A percentile compares a stretch with the other conserved stretches of the same genome.
phyloP scores from a whole-genome alignment of 1,140 invertebrate species.

The Holcopasites calliopsidis region DNA sequence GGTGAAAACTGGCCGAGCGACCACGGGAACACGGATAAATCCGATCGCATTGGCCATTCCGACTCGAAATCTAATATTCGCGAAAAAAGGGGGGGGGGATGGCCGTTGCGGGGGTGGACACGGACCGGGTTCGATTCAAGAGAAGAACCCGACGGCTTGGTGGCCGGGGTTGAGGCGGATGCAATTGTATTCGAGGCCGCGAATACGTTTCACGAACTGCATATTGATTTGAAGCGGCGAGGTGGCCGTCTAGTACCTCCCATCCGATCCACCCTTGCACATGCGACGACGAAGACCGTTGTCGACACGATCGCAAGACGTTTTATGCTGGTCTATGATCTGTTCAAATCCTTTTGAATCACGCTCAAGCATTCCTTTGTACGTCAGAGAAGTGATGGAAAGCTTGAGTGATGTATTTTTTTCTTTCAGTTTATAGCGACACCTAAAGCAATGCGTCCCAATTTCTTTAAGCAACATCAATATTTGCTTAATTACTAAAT shows the following conservation, averaged over 20 bases:
- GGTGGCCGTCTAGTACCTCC: neutral
- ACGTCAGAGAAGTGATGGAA: too few species aligned
- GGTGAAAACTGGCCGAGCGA: too few species aligned
- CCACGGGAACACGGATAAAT: slow-evolving; percentile 46
- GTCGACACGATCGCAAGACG: neutral
- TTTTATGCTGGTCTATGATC: neutral
- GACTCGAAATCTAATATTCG: slow-evolving; percentile 49
- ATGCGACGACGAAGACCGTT: slow-evolving; percentile 6
- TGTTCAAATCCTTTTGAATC: neutral
- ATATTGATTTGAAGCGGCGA: slow-evolving; percentile 47
- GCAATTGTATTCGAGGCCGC: slow-evolving; percentile 49
- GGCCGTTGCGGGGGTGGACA: slow-evolving; percentile 8
- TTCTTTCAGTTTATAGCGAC: too few species aligned
- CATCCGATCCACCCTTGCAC: neutral
- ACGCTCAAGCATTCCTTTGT: neutral
- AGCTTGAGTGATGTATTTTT: too few species aligned
- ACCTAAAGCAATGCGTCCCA: too few species aligned
- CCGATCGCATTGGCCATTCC: slow-evolving; percentile 49
- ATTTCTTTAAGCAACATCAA: too few species aligned
- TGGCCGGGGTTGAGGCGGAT: neutral
- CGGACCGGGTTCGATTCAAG: slow-evolving; percentile 15
- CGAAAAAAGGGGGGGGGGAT: slow-evolving; percentile 35
- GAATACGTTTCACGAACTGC: slow-evolving; percentile 53
- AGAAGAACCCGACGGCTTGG: neutral
- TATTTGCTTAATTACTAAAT: too few species aligned